Base-by-base conservation (phyloP, 1,140 invertebrate species). In the Diorhabda elongata region DNA sequence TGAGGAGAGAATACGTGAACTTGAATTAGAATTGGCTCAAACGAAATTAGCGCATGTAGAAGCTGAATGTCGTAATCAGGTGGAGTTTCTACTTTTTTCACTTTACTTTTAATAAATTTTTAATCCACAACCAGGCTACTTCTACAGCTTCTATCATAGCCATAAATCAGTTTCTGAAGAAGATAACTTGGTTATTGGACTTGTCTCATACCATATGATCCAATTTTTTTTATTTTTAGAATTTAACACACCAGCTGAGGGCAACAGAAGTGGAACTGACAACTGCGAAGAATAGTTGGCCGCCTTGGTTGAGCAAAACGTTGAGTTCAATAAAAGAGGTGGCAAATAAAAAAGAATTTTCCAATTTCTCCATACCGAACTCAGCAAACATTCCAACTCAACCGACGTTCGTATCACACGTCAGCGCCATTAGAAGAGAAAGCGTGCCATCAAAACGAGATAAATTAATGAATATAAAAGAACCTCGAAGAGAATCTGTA, bases 31-130 rank as follows among this genome's bases (percentile, higher is more conserved):
- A 79, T 82, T 99, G 67, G 97, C 97, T 3, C 93, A 97, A 80
- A 96, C 97, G 0, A 99, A 99, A 80, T 84, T 99, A 71, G 96
- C 95, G 0, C 90, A 98, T 66, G 98, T 99, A 3, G 96, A 99
- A 84, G 93, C 96, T 0, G 94, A 98, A 83, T 99, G 97, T 84
- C 90, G 91, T 76, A 98, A 97, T 85, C 95, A 98, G 86, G 92
- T 92, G 79, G 73, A 44, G n/a, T 43, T 8, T 5, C 9, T 52
- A 52, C n/a, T 6, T 52, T 52, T 0, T 26, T 26, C 26, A 26
- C 26, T 1, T 26, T 26, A 26, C 26, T 26, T 26, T 6, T 57
- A 47, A 47, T 56, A 42, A 47, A 52, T 52, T 26, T 26, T 56
- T 56, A 65, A 26, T 61, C 26, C 26, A 26, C 1, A 26, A 26